Evolutionary conservation across 1,140 invertebrate genomes (phyloP).

Genomic region (Apis florea): DNA sequence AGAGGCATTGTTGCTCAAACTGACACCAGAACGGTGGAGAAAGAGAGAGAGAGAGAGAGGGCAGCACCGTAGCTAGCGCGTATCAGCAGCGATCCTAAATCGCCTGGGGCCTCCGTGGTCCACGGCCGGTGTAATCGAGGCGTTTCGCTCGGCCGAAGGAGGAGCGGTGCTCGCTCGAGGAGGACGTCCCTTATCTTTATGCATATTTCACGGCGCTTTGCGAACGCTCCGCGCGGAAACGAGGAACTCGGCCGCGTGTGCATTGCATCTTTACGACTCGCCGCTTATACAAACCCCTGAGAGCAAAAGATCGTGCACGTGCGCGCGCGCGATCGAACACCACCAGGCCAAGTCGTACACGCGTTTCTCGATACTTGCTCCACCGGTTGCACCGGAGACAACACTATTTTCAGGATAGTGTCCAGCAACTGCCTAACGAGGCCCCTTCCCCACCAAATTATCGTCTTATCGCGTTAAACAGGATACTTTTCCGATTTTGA

Average conservation of each 20-base stretch:
- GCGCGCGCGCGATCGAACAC: neutral
- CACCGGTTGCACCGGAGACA: constrained; percentile 21
- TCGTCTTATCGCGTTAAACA: neutral
- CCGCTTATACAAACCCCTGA: neutral
- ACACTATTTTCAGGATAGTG: constrained; percentile 43
- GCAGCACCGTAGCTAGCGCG: too few species aligned
- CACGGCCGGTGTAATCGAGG: constrained; percentile 40
- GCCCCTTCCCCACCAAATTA: constrained; percentile 24
- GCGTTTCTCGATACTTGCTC: constrained; percentile 22
- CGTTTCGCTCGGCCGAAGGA: constrained; percentile 45
- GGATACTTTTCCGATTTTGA: neutral
- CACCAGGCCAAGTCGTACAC: constrained; percentile 10
- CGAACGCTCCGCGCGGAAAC: constrained; percentile 32
- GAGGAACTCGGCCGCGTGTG: constrained; percentile 25
- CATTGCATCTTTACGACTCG: constrained; percentile 39
- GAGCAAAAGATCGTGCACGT: constrained; percentile 28
- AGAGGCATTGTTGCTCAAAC: constrained; percentile 31
- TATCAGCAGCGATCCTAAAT: constrained; percentile 48
- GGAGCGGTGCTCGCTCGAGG: constrained; percentile 44
- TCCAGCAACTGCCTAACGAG: constrained; percentile 36
- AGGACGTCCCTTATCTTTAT: constrained; percentile 62
- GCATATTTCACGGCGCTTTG: constrained; percentile 53
- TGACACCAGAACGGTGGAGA: constrained; percentile 22
- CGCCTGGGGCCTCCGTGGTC: constrained; percentile 49
- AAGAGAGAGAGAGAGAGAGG: neutral